Evolutionary conservation across 53 echinoderm and acorn worm genomes (phyloP).

Genomic region (Echinarachnius parma): DNA sequence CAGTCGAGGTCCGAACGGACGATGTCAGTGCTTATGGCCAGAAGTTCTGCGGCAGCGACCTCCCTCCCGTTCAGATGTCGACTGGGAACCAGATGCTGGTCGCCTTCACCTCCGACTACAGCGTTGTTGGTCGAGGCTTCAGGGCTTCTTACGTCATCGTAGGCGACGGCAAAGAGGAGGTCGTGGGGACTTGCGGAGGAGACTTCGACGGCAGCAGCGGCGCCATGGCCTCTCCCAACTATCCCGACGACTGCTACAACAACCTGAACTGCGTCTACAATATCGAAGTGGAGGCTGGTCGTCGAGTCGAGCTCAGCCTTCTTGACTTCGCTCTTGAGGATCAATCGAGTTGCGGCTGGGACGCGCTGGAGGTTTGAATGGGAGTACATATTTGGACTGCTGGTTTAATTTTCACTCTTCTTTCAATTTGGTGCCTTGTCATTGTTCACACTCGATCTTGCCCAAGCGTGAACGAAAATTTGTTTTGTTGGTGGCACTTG

Average conservation of each 20-base stretch:
- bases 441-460: too few relatives aligned
- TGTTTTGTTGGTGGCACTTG: too few relatives aligned
- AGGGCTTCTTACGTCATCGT: conserved; percentile 40
- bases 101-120: conserved; percentile 46
- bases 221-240: conserved; percentile 47
- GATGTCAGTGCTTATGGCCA: conserved; percentile 16
- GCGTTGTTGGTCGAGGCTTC: conserved; percentile 51
- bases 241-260: conserved; percentile 24
- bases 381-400: too few relatives aligned
- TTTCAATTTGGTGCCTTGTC: too few relatives aligned
- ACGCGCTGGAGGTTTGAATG: conserved; percentile 15
- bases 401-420: too few relatives aligned
- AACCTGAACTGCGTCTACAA: conserved; percentile 30
- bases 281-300: conserved; percentile 49
- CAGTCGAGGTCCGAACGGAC: conserved; percentile 24
- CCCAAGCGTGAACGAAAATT: too few relatives aligned
- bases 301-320: conserved; percentile 31
- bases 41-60: conserved; percentile 43
- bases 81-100: conserved; percentile 41
- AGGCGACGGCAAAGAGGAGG: too few relatives aligned
- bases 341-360: conserved; percentile 11
- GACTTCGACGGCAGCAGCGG: conserved; percentile 27
- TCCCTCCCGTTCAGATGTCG: conserved; percentile 34
- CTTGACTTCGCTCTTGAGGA: conserved; percentile 15
- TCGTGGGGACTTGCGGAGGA: conserved; percentile 43